Base-by-base conservation (phyloP, 2,113 vertebrate genomes). In the Myrmecophaga tridactyla region DNA sequence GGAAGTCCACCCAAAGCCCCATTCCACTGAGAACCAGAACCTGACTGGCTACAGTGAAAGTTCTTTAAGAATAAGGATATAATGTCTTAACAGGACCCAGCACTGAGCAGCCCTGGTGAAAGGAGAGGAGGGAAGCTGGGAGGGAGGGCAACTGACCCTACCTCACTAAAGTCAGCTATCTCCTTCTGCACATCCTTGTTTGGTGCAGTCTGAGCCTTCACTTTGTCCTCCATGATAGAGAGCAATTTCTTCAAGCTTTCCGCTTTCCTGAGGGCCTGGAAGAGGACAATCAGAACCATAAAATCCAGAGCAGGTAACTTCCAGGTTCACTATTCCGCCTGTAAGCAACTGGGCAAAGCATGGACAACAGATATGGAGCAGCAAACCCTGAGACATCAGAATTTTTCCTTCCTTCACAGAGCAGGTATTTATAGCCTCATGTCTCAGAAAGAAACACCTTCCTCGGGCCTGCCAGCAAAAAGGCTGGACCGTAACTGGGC, bases 101-200 rank as follows among this genome's bases (percentile, higher is more conserved):
- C 34, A 23, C 20, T 3, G 0, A 34, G 62, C 29, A 41, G 51
- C 0, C 56, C 56, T 2, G 43, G 39, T 25, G 8, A 58, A 21
- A 21, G 20, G 17, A 23, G 56, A 58, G 7, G 56, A 58, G 20
- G 56, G 20, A 21, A 58, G 1, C 20, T 58, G 18, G 53, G 6
- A 86, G 51, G 86, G 21, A 14, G 51, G 11, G 63, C 20, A 18
- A 18, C 13, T 0, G 0, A 25, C 41, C 98, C 94, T 97, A 99
- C 99, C 99, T 99, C 99, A 0, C 99, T 97, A 41, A 99, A 98
- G 92, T 99, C 99, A 0, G 99, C 98, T 4, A 99, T 99, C 92
- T 99, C 99, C 96, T 98, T 99, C 98, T 99, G 99, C 20, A 99
- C 92, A 0, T 99, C 99, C 98, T 99, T 99, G 98, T 99, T 99